These are phyloP conservation scores for Phyllostomus discolor DNA, from an alignment of 2,113 vertebrate genomes.

Conservation along the genomic window DNA sequence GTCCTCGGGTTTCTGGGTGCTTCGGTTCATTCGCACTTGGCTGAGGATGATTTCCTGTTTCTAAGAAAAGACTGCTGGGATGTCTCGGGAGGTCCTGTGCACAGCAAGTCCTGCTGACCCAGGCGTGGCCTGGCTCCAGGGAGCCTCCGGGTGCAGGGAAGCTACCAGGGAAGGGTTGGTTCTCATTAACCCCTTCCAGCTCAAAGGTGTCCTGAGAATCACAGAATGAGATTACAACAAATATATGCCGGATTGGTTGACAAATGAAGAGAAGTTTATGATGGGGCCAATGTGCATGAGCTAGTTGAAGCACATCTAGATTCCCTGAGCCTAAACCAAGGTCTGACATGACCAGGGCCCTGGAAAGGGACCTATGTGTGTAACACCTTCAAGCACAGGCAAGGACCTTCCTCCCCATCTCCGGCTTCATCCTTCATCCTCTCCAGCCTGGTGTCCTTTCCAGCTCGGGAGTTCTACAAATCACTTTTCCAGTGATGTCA, in stretches of 20 bases:
- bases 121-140: background rate
- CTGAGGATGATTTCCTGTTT: slow-evolving; percentile 67
- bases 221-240: background rate
- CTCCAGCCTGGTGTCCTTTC: background rate
- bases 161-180: no score
- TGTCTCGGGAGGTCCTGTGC: slow-evolving; percentile 32
- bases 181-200: slow-evolving; percentile 14
- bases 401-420: background rate
- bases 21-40: slow-evolving; percentile 57
- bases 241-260: background rate
- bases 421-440: background rate
- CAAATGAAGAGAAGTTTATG: background rate
- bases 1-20: slow-evolving; percentile 45
- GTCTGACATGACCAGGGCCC: background rate
- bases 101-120: slow-evolving; percentile 20
- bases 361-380: background rate
- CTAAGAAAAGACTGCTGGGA: slow-evolving; percentile 68
- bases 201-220: background rate
- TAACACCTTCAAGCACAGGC: background rate
- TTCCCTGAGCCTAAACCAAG: background rate
- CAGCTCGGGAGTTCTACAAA: background rate
- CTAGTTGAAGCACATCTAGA: slow-evolving; percentile 38
- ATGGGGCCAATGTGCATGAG: background rate
- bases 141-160: background rate
- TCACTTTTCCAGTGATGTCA: slow-evolving; percentile 41